Conservation (phyloP, 2,888 invertebrate genomes). For the Andrena flavipes region DNA sequence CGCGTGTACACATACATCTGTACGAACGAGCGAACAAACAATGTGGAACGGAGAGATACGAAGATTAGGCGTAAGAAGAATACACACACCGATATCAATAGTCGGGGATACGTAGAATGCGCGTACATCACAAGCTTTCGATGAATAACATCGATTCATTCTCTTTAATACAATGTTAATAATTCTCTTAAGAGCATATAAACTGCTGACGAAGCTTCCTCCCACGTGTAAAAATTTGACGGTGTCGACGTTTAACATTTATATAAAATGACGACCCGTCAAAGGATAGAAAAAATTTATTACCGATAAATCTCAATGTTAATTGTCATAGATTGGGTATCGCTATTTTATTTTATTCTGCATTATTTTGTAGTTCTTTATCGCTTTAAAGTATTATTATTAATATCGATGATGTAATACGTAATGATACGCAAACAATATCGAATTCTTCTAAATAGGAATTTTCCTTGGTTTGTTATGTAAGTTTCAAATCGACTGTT, state of each 20-base stretch:
- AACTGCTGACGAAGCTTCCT: slow-evolving; percentile 79
- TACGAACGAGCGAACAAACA: not conserved
- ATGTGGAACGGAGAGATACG: slow-evolving; percentile 7
- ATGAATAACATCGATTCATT: slow-evolving; percentile 77
- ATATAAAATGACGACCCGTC: slow-evolving; percentile 48
- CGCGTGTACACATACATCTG: not conserved
- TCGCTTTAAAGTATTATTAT: slow-evolving; percentile 67
- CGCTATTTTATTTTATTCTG: slow-evolving; percentile 54
- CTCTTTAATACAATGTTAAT: slow-evolving; percentile 81
- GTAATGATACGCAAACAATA: slow-evolving; percentile 32
- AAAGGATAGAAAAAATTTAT: slow-evolving; percentile 76
- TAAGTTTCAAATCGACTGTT: not conserved
- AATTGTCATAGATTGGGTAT: slow-evolving; percentile 80
- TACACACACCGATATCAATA: slow-evolving; percentile 71
- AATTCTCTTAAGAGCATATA: slow-evolving; percentile 76
- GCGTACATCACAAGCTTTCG: slow-evolving; percentile 78
- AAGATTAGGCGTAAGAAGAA: slow-evolving; percentile 16
- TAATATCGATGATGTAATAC: slow-evolving; percentile 46
- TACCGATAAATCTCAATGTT: slow-evolving; percentile 80
- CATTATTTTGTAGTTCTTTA: slow-evolving; percentile 55
- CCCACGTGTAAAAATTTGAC: slow-evolving; percentile 72
- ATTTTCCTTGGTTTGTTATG: not conserved
- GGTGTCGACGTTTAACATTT: slow-evolving; percentile 44
- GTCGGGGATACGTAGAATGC: slow-evolving; percentile 80
- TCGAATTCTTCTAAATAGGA: not conserved